These are phyloP conservation scores for Mormyrus iriodes DNA, from an alignment of 2,113 vertebrate genomes.

Conservation along the genomic window DNA sequence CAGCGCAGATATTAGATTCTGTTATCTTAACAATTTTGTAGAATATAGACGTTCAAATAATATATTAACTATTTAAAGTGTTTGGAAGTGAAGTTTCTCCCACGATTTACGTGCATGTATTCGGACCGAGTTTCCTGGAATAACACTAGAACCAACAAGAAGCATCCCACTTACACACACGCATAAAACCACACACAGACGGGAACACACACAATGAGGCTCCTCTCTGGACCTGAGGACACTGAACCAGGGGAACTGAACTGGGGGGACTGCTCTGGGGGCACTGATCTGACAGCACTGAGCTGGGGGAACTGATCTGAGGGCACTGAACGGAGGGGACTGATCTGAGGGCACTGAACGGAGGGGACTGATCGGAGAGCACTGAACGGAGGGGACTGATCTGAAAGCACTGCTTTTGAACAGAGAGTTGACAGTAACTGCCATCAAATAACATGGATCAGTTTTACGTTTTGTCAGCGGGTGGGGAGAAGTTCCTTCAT, in stretches of 20 bases:
- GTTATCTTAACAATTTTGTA: not conserved
- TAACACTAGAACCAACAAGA: not conserved
- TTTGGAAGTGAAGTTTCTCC: not conserved
- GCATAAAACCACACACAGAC: not conserved
- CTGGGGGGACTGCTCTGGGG: not conserved
- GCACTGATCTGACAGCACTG: too few relatives aligned
- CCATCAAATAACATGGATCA: not conserved
- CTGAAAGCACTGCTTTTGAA: not conserved
- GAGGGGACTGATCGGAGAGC: too few relatives aligned
- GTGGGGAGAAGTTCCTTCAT: not conserved
- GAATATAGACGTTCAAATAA: not conserved
- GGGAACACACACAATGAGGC: not conserved
- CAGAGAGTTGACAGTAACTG: not conserved
- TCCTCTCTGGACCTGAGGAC: not conserved
- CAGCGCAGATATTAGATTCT: not conserved
- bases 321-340: too few relatives aligned
- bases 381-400: too few relatives aligned
- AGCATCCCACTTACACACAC: not conserved
- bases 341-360: too few relatives aligned
- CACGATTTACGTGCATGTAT: not conserved
- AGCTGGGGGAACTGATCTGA: too few relatives aligned
- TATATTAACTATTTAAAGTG: not conserved
- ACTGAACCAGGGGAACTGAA: not conserved
- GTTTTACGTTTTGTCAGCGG: not conserved
- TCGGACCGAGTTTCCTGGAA: not conserved